These are phyloP conservation scores for Campylomormyrus numenius DNA, from an alignment of 2,113 vertebrate genomes.

Conservation along the genomic window DNA sequence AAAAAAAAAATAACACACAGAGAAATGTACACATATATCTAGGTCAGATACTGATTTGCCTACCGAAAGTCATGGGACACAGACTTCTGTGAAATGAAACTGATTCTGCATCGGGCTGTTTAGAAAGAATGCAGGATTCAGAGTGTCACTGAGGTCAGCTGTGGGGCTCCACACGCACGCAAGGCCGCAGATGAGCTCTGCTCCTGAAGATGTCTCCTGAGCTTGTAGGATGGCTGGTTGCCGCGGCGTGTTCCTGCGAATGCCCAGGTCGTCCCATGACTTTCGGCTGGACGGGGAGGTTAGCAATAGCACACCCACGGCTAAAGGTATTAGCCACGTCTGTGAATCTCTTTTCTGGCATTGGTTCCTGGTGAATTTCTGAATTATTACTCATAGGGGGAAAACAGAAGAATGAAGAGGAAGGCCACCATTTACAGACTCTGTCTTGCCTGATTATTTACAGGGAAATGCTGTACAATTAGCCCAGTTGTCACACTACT, in stretches of 20 bases:
- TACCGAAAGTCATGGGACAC: conserved; percentile 1
- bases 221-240: not conserved
- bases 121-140: not conserved
- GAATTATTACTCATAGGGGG: not conserved
- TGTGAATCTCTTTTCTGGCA: not conserved
- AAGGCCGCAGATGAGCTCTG: not conserved
- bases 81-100: not conserved
- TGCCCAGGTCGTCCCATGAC: not conserved
- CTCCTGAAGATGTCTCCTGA: not conserved
- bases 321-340: not conserved
- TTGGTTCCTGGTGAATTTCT: not conserved
- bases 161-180: not conserved
- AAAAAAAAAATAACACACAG: not conserved
- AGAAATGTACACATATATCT: not conserved
- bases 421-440: conserved; percentile 59
- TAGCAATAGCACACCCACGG: not conserved
- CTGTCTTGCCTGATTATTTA: conserved; percentile 53
- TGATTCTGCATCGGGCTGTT: not conserved
- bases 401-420: conserved; percentile 39
- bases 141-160: not conserved
- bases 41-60: not conserved
- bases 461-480: conserved; percentile 68
- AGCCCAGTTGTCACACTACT: conserved; percentile 73
- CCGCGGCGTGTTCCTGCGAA: not conserved
- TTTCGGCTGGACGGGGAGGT: not conserved